Percentiles rank a stretch among this genome's conserved stretches.
phyloP scores from a whole-genome alignment of 2,797 vertebrate species.

The Rousettus madagascariensis region DNA sequence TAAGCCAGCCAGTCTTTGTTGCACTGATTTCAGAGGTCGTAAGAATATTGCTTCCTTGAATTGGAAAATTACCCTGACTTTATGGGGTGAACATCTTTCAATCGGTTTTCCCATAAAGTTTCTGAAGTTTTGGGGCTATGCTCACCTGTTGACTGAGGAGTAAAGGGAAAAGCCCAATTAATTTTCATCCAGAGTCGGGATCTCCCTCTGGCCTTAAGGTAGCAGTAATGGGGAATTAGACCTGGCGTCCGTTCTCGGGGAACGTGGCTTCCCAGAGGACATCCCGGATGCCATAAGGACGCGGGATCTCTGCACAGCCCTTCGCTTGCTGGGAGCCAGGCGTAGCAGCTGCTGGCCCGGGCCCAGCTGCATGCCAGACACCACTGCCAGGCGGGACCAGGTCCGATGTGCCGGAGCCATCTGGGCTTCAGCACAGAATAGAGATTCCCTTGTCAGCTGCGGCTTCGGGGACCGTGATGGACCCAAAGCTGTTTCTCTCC shows the following conservation, averaged over 20 bases:
- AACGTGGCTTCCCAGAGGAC: neutral
- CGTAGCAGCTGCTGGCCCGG: neutral
- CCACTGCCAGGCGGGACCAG: no score
- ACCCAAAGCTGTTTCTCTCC: conserved; percentile 23
- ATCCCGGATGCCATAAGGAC: neutral
- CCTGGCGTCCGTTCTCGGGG: neutral
- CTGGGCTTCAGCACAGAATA: no score
- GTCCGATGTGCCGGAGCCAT: neutral
- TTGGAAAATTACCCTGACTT: neutral
- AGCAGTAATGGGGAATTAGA: neutral
- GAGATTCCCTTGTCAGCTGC: neutral
- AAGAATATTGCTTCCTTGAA: neutral
- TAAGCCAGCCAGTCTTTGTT: neutral
- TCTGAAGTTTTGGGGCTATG: neutral
- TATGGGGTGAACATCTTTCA: neutral
- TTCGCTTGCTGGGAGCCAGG: neutral
- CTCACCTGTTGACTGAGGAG: neutral
- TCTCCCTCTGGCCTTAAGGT: neutral
- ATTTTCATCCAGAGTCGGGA: neutral
- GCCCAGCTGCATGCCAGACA: neutral
- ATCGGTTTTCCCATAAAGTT: neutral
- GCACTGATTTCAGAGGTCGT: neutral
- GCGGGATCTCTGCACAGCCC: neutral
- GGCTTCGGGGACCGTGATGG: neutral
- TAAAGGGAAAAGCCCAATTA: neutral